phyloP scores from a whole-genome alignment of 2,113 vertebrate genomes.

The Oncorhynchus masou region DNA sequence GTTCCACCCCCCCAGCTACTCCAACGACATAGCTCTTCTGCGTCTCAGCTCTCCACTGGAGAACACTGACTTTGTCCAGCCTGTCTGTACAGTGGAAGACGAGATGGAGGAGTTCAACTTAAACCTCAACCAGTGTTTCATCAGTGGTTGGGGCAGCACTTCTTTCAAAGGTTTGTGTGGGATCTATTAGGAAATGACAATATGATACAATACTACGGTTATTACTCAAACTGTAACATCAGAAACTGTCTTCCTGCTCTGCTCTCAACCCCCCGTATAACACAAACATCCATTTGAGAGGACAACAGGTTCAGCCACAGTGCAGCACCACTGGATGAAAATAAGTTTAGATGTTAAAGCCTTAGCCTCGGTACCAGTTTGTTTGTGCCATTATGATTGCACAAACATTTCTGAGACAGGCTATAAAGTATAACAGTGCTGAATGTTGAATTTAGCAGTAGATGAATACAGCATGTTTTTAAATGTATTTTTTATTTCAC shows the following conservation, averaged over 20 bases:
- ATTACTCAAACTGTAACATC: no score
- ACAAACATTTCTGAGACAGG: not conserved
- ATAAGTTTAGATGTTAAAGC: no score
- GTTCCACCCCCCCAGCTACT: not conserved
- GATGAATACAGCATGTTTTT: no score
- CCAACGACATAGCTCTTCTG: slow-evolving; percentile 58
- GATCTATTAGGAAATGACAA: not conserved
- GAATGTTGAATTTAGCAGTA: not conserved
- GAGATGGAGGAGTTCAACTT: slow-evolving; percentile 39
- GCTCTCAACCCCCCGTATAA: no score
- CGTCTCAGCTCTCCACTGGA: slow-evolving; percentile 40
- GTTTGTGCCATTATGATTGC: not conserved
- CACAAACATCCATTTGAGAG: no score
- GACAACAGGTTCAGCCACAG: no score
- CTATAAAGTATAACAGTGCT: not conserved
- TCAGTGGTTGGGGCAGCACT: slow-evolving; percentile 62
- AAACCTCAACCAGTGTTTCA: slow-evolving; percentile 55
- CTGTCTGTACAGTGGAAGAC: slow-evolving; percentile 43
- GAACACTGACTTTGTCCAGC: slow-evolving; percentile 49
- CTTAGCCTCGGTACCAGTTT: no score
- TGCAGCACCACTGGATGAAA: no score
- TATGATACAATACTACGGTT: no score
- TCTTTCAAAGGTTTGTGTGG: slow-evolving; percentile 44
- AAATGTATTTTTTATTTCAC: no score
- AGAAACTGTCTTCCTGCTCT: no score